A percentile compares a stretch with the other conserved stretches of the same genome.
Evolutionary conservation across 2,113 vertebrate genomes (phyloP).

Genomic region (Mastomys coucha): DNA sequence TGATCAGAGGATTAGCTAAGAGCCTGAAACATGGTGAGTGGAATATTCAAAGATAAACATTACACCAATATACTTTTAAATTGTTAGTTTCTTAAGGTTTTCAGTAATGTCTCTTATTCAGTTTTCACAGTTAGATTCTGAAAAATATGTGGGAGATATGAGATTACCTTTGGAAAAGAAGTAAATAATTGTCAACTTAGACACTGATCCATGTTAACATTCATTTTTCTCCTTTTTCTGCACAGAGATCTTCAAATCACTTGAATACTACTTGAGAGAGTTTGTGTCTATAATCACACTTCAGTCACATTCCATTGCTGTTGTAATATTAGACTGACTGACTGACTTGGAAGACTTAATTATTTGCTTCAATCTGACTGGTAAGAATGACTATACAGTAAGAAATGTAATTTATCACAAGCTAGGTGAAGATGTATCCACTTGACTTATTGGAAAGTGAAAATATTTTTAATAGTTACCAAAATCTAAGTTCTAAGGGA

Average conservation of each 20-base stretch:
- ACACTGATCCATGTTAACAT: not conserved
- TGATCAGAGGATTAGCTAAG: not conserved
- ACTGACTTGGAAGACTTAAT: too few species aligned
- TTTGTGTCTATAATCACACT: not conserved
- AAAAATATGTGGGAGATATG: not conserved
- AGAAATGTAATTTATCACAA: not conserved
- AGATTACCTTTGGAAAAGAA: not conserved
- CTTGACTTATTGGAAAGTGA: not conserved
- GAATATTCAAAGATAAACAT: not conserved
- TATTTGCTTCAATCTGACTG: not conserved
- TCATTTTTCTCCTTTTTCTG: too few species aligned
- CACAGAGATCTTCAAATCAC: not conserved
- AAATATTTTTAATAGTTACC: not conserved
- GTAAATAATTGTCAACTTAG: not conserved
- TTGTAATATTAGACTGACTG: not conserved
- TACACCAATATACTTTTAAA: not conserved
- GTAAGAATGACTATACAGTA: not conserved
- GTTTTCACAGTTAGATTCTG: accelerated
- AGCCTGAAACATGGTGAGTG: not conserved
- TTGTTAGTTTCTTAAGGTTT: not conserved
- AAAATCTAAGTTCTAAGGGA: not conserved
- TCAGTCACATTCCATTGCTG: not conserved
- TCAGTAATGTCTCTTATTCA: not conserved
- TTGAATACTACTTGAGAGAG: not conserved
- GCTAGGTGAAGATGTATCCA: accelerated